Conservation (phyloP, 2,888 invertebrate genomes). For the Apodemia hepburni region DNA sequence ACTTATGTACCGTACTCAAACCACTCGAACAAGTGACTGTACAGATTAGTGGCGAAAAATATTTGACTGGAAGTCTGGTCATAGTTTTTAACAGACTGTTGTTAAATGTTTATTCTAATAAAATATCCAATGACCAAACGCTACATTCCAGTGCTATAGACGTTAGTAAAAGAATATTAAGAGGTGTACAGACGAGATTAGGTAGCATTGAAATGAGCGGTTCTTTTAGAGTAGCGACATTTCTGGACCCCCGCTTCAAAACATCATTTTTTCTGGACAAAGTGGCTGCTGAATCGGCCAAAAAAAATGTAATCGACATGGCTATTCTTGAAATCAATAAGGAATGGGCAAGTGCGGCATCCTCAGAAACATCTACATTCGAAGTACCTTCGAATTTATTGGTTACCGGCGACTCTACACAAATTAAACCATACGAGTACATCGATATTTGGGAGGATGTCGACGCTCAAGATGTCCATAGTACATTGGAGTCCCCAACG, state of each 20-base stretch:
- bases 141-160: conserved; percentile 4
- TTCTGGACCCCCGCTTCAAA: conserved; percentile 7
- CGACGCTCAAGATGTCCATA: not conserved
- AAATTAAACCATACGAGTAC: not conserved
- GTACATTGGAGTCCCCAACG: conserved; percentile 8
- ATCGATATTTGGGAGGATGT: not conserved
- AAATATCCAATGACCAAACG: not conserved
- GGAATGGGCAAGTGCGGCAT: too few relatives aligned
- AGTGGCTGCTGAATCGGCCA: not conserved
- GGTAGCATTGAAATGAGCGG: conserved; percentile 6
- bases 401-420: too few relatives aligned
- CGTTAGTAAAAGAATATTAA: not conserved
- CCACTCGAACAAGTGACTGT: too few relatives aligned
- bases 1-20: too few relatives aligned
- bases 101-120: not conserved
- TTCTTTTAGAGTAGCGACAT: not conserved
- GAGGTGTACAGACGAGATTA: not conserved
- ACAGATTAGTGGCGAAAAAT: too few relatives aligned
- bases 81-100: not conserved
- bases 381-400: too few relatives aligned
- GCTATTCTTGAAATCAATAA: too few relatives aligned
- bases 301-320: too few relatives aligned
- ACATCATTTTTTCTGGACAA: not conserved
- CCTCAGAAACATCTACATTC: too few relatives aligned
- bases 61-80: too few relatives aligned